These are phyloP conservation scores for Perca fluviatilis DNA, from an alignment of 2,113 vertebrate species.

Conservation along the genomic window DNA sequence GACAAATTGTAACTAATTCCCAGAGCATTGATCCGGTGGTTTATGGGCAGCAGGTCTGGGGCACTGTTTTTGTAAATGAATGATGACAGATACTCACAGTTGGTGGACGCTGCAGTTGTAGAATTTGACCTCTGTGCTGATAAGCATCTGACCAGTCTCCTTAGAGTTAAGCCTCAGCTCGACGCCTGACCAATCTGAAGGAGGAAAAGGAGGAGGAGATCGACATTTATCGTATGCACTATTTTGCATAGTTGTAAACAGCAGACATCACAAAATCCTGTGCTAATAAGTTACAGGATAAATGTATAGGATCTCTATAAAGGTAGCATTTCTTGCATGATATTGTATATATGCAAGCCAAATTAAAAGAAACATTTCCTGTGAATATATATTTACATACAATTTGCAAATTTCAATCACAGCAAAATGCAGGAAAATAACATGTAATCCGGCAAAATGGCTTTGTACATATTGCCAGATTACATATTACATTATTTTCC, in stretches of 20 bases:
- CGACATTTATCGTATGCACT: not conserved
- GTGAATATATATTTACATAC: constrained; percentile 4
- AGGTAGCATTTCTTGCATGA: not conserved
- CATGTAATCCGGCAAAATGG: too few species aligned
- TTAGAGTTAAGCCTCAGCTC: constrained; percentile 94
- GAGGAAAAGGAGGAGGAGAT: constrained; percentile 18
- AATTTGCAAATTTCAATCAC: constrained; percentile 19
- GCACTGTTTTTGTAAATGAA: constrained; percentile 23
- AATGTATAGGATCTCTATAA: too few species aligned
- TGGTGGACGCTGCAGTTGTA: constrained; percentile 99
- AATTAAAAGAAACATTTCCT: not conserved
- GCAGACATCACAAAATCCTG: not conserved
- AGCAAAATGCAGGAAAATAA: too few species aligned
- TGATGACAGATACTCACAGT: constrained; percentile 87
- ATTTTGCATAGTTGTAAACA: not conserved
- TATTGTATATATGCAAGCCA: not conserved
- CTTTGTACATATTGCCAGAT: too few species aligned
- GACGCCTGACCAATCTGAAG: constrained; percentile 94
- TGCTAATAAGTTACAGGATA: not conserved
- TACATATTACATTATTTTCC: not conserved
- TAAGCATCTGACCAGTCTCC: constrained; percentile 95
- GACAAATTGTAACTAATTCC: constrained; percentile 65
- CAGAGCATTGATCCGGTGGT: constrained; percentile 50
- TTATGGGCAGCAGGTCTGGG: constrained; percentile 21
- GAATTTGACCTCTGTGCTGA: constrained; percentile 98